These are phyloP conservation scores for Okapia johnstoni DNA, from an alignment of 2,113 vertebrate species.

Conservation along the genomic window DNA sequence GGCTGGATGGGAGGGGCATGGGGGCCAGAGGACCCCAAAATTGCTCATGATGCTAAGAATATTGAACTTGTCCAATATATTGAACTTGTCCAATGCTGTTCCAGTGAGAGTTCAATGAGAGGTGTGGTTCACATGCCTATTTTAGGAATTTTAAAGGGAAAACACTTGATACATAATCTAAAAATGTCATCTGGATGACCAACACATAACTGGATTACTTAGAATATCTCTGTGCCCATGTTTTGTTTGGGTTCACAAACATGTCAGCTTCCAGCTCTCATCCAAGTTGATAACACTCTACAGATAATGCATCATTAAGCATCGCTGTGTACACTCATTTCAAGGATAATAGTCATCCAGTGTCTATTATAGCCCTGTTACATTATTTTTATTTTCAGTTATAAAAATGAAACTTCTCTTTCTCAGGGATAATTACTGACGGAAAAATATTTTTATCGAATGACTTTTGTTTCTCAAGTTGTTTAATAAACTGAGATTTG, in stretches of 20 bases:
- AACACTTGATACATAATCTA: not conserved
- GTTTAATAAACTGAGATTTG: constrained; percentile 35
- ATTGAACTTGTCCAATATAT: not conserved
- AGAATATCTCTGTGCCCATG: not conserved
- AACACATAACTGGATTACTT: not conserved
- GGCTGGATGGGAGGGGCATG: not conserved
- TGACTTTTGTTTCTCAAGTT: not conserved
- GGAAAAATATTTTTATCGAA: not conserved
- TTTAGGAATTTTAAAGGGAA: not conserved
- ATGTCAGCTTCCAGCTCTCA: not conserved
- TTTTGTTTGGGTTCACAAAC: not conserved
- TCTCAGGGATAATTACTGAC: not conserved
- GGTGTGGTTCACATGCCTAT: not conserved
- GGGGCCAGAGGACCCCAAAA: not conserved
- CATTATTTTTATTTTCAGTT: not conserved
- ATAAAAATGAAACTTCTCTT: constrained; percentile 16
- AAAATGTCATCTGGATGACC: not conserved
- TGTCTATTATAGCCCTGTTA: not conserved
- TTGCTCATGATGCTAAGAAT: not conserved
- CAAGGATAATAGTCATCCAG: not conserved
- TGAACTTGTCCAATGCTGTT: not conserved
- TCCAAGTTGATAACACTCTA: not conserved
- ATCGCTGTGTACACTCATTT: not conserved
- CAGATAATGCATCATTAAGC: not conserved
- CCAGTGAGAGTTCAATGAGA: not conserved